A percentile compares a stretch with the other conserved stretches of the same genome.
Conservation (phyloP, 2,113 vertebrate genomes). For the Peucedramus taeniatus region DNA sequence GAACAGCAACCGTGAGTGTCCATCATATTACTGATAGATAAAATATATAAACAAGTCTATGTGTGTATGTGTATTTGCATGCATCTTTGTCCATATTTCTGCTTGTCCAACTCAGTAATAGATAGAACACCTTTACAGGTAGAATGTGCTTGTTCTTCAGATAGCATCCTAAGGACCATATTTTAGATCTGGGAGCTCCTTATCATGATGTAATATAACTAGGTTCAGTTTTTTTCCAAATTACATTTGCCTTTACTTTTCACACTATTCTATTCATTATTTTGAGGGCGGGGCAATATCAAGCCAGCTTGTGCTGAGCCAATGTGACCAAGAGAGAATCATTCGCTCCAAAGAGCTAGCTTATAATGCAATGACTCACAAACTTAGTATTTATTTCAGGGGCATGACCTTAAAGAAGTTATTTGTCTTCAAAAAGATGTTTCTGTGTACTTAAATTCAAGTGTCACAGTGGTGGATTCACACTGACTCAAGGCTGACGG, state of each 20-base stretch:
- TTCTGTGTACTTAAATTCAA: neutral
- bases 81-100: neutral
- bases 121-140: accelerated
- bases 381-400: neutral
- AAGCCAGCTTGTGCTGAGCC: neutral
- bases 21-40: neutral
- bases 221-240: neutral
- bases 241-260: neutral
- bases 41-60: neutral
- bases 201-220: neutral
- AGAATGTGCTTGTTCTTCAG: neutral
- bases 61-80: neutral
- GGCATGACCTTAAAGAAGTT: neutral
- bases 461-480: neutral
- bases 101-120: neutral
- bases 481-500: neutral
- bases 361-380: neutral
- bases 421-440: neutral
- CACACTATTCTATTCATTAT: neutral
- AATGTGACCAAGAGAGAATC: neutral
- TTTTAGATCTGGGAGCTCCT: neutral
- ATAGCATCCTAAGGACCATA: accelerated
- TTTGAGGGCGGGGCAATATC: neutral
- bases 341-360: neutral
- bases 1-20: neutral